Evolutionary conservation across 2,888 invertebrate species (phyloP).

Genomic region (Vanessa cardui): DNA sequence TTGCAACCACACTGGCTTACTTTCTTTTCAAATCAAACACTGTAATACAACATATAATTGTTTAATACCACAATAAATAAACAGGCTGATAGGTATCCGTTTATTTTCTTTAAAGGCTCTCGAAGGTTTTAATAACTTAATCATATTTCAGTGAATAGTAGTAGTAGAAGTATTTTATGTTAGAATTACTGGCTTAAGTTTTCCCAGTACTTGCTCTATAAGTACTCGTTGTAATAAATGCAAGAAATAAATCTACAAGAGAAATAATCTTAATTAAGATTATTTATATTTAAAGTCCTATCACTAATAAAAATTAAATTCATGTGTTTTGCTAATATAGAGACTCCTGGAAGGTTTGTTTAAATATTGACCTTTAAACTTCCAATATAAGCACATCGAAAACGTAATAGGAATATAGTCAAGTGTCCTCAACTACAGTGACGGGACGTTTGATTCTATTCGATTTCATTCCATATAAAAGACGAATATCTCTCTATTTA

Average conservation of each 20-base stretch:
- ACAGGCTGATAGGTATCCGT: too few species aligned
- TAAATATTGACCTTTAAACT: conserved; percentile 4
- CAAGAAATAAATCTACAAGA: not conserved
- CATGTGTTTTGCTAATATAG: not conserved
- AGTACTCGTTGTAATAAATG: too few species aligned
- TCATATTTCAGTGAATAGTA: too few species aligned
- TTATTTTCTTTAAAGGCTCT: too few species aligned
- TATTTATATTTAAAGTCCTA: not conserved
- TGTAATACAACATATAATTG: too few species aligned
- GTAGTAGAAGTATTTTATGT: too few species aligned
- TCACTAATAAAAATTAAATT: not conserved
- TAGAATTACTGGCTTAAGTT: too few species aligned
- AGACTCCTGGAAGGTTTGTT: not conserved
- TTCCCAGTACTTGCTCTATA: too few species aligned
- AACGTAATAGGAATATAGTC: not conserved
- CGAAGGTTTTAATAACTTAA: too few species aligned
- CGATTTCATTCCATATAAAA: conserved; percentile 8
- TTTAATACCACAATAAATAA: too few species aligned
- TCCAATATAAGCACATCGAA: not conserved
- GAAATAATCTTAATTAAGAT: not conserved
- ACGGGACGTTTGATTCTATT: conserved; percentile 5
- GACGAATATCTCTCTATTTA: conserved; percentile 14
- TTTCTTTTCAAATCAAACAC: too few species aligned
- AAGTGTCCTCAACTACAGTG: not conserved
- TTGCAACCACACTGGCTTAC: too few species aligned